A percentile compares a stretch with the other conserved stretches of the same genome.
Conservation (phyloP, 2,888 invertebrate species). For the Pachymerium ferrugineum region DNA sequence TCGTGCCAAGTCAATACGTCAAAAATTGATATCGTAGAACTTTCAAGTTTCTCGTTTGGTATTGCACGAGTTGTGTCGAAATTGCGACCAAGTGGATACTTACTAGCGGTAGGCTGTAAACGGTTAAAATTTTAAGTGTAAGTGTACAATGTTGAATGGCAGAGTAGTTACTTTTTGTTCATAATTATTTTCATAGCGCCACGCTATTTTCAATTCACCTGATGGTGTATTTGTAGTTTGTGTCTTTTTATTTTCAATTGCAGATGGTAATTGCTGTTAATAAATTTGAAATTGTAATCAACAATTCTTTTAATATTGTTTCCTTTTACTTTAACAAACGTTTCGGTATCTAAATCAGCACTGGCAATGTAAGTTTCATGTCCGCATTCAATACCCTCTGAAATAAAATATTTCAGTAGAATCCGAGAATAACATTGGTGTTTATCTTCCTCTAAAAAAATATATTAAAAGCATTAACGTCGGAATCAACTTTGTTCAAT, state of each 20-base stretch:
- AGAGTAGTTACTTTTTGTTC: not conserved
- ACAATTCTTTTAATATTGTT: not conserved
- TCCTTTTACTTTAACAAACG: not conserved
- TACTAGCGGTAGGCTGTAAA: no score
- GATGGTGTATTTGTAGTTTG: not conserved
- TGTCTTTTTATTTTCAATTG: not conserved
- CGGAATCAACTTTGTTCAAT: slow-evolving; percentile 31
- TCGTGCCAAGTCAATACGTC: not conserved
- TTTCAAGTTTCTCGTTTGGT: not conserved
- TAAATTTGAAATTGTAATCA: not conserved
- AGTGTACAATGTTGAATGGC: not conserved
- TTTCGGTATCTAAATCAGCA: slow-evolving; percentile 14
- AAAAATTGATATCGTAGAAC: not conserved
- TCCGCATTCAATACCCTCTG: slow-evolving; percentile 73
- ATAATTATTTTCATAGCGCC: not conserved
- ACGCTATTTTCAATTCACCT: not conserved
- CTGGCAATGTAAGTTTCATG: slow-evolving; percentile 70
- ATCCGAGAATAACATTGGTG: slow-evolving; percentile 70
- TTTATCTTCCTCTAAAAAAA: slow-evolving; percentile 81
- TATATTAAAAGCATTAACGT: no score
- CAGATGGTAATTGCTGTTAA: not conserved
- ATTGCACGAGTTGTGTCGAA: not conserved
- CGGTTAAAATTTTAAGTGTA: not conserved
- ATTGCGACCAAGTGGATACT: not conserved
- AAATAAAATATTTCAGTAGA: slow-evolving; percentile 74